A percentile compares a stretch with the other conserved stretches of the same genome.
phyloP scores from a whole-genome alignment of 2,888 invertebrate genomes.

The Parthenolecanium corni region DNA sequence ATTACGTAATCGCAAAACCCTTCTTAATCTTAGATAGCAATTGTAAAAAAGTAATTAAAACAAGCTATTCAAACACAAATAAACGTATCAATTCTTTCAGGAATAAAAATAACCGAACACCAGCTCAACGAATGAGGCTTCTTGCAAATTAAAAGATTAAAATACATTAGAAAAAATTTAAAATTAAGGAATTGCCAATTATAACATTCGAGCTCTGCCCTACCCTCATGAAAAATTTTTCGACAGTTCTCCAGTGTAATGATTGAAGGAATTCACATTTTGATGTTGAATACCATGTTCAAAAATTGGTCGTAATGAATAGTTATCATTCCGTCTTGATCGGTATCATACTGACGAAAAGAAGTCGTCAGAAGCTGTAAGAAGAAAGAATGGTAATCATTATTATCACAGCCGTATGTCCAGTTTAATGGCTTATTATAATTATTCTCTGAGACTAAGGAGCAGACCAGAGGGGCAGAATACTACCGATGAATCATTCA shows the following conservation, averaged over 20 bases:
- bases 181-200: background rate
- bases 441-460: background rate
- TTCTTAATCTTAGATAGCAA: too few species aligned
- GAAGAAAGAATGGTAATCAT: background rate
- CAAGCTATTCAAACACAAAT: too few species aligned
- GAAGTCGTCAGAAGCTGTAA: slow-evolving; percentile 53
- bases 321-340: slow-evolving; percentile 87
- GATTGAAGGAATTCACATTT: slow-evolving; percentile 29
- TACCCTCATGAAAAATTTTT: background rate
- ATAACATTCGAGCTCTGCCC: background rate
- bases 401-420: too few species aligned
- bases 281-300: slow-evolving; percentile 57
- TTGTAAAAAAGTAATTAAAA: too few species aligned
- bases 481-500: background rate
- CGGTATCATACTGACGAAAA: slow-evolving; percentile 78
- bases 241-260: background rate
- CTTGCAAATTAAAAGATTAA: background rate
- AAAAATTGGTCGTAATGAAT: slow-evolving; percentile 94
- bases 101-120: too few species aligned
- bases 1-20: too few species aligned
- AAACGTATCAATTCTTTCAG: too few species aligned
- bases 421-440: too few species aligned
- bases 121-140: too few species aligned
- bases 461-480: background rate
- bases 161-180: background rate